phyloP scores from a whole-genome alignment of 2,797 vertebrate genomes.

The Glossophaga mutica region DNA sequence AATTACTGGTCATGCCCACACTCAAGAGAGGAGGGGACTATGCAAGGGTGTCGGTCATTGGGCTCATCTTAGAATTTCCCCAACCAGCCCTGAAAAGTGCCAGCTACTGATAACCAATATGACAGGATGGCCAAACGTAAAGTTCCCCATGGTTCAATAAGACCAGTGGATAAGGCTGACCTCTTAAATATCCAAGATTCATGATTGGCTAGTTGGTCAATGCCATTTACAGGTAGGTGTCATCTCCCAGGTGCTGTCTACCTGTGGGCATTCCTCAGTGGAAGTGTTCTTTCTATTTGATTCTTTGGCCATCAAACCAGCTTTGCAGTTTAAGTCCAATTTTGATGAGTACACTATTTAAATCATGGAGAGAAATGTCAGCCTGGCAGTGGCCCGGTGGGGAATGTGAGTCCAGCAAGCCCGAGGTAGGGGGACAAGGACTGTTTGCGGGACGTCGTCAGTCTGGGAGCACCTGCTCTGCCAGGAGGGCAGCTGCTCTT shows the following conservation, averaged over 20 bases:
- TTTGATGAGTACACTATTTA: neutral
- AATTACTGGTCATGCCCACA: neutral
- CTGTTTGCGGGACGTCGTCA: fast-evolving
- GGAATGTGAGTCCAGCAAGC: neutral
- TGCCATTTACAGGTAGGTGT: neutral
- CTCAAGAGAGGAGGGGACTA: neutral
- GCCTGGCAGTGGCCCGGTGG: neutral
- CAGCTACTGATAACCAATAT: neutral
- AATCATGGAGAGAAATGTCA: neutral
- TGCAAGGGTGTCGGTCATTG: too few species aligned
- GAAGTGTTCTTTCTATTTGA: neutral
- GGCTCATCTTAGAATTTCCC: neutral
- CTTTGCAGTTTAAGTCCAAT: neutral
- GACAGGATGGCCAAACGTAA: neutral
- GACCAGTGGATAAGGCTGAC: neutral
- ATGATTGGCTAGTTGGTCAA: neutral
- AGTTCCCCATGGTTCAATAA: neutral
- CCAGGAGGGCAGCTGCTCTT: neutral
- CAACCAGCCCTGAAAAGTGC: neutral
- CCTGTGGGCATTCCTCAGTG: neutral
- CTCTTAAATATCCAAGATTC: neutral
- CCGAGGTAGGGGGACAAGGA: neutral
- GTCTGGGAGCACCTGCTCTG: fast-evolving
- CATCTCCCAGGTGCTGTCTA: neutral
- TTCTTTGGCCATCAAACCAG: neutral